Evolutionary conservation across 2,888 invertebrate genomes (phyloP).

Genomic region (Carcina quercana): DNA sequence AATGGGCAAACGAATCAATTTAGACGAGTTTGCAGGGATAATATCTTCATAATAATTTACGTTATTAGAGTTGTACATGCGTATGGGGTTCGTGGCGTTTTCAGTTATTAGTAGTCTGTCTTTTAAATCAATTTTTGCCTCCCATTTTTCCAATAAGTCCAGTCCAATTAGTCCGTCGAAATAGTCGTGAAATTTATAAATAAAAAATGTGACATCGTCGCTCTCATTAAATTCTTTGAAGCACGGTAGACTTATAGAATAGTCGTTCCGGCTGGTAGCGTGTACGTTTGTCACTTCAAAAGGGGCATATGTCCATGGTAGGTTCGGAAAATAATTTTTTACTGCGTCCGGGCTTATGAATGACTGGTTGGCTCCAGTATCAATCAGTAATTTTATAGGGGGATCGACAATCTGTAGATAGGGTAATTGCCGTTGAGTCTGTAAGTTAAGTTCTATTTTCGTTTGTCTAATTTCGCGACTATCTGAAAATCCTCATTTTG

Average conservation of each 20-base stretch:
- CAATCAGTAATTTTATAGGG: constrained; percentile 13
- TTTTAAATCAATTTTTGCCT: constrained; percentile 14
- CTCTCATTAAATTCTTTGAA: constrained; percentile 3
- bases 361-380: constrained; percentile 8
- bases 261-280: constrained; percentile 4
- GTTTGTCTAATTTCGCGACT: not conserved
- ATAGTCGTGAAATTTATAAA: constrained; percentile 15
- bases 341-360: no score
- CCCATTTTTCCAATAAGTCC: constrained; percentile 14
- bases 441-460: constrained; percentile 14
- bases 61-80: constrained; percentile 18
- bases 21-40: constrained; percentile 15
- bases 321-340: no score
- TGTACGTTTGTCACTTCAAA: constrained; percentile 14
- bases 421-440: constrained; percentile 13
- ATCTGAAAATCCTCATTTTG: not conserved
- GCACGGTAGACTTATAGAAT: not conserved
- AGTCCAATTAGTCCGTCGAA: constrained; percentile 15
- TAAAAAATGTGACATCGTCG: constrained; percentile 4
- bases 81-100: constrained; percentile 9
- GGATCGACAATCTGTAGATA: constrained; percentile 11
- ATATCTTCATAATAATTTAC: constrained; percentile 19
- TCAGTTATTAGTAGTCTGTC: constrained; percentile 8
- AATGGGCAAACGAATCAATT: constrained; percentile 15
- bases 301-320: constrained; percentile 6